Evolutionary conservation across 2,113 vertebrate genomes (phyloP).

Genomic region (Prunella fulvescens): DNA sequence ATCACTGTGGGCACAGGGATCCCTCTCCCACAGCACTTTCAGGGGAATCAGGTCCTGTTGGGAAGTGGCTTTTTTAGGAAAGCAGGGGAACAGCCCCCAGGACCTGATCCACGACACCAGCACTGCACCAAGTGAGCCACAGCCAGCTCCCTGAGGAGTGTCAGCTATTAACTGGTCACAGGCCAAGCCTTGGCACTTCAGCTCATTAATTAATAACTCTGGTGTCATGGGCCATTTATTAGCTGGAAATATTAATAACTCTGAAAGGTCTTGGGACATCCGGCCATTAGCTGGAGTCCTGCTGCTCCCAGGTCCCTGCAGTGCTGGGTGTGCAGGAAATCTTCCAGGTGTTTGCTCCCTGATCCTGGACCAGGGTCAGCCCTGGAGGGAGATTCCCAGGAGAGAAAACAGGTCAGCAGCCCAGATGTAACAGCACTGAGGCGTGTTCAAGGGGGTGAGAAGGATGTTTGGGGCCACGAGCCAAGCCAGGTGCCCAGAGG

Average conservation of each 20-base stretch:
- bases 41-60: accelerated
- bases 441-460: accelerated
- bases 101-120: accelerated
- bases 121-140: background rate
- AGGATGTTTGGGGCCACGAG: background rate
- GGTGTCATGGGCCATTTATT: conserved; percentile 36
- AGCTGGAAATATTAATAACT: conserved; percentile 25
- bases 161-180: background rate
- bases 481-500: background rate
- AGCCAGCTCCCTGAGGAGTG: background rate
- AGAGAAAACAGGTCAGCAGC: background rate
- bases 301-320: background rate
- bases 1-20: background rate
- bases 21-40: background rate
- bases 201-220: conserved; percentile 34
- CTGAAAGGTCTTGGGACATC: background rate
- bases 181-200: background rate
- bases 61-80: background rate
- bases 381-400: background rate
- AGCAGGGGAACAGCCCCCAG: background rate
- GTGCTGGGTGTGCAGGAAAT: accelerated
- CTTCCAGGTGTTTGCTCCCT: background rate
- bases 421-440: accelerated
- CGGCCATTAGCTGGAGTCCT: background rate
- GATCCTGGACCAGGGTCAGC: background rate